Conservation (phyloP, 2,888 invertebrate species). For the Invenusta paracnida region DNA sequence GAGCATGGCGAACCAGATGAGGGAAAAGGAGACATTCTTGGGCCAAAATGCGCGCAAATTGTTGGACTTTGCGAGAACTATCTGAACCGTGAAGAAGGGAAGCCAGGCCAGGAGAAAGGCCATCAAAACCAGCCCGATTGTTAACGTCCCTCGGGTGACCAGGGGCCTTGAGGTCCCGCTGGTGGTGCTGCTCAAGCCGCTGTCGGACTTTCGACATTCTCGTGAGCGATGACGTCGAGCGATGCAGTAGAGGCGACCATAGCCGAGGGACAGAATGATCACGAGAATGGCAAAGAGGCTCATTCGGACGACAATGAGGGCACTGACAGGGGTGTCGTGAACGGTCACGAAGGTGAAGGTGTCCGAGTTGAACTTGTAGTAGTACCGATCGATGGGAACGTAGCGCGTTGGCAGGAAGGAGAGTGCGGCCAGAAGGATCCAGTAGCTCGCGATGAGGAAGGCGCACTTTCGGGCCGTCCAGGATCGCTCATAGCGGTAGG, state of each 20-base stretch:
- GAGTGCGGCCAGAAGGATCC: conserved; percentile 21
- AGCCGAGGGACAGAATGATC: conserved; percentile 32
- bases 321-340: neutral
- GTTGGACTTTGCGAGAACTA: neutral
- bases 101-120: conserved; percentile 36
- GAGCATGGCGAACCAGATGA: conserved; percentile 39
- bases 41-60: conserved; percentile 1
- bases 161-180: neutral
- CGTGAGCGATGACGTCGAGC: neutral
- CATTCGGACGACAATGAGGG: conserved; percentile 32
- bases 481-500: conserved; percentile 34
- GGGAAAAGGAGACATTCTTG: neutral
- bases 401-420: conserved; percentile 34
- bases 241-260: conserved; percentile 35
- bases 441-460: neutral
- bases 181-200: neutral
- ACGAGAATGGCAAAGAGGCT: conserved; percentile 3
- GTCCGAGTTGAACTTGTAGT: conserved; percentile 40
- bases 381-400: conserved; percentile 28
- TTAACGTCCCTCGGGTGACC: conserved; percentile 14
- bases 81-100: conserved; percentile 34
- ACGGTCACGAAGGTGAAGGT: conserved; percentile 37
- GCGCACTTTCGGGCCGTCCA: conserved; percentile 22
- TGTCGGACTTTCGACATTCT: neutral
- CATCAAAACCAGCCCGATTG: conserved; percentile 16